Evolutionary conservation across 1,140 invertebrate genomes (phyloP), one percentile per base, ranked within the genome.

Genomic region (Drosophila orosa): DNA sequence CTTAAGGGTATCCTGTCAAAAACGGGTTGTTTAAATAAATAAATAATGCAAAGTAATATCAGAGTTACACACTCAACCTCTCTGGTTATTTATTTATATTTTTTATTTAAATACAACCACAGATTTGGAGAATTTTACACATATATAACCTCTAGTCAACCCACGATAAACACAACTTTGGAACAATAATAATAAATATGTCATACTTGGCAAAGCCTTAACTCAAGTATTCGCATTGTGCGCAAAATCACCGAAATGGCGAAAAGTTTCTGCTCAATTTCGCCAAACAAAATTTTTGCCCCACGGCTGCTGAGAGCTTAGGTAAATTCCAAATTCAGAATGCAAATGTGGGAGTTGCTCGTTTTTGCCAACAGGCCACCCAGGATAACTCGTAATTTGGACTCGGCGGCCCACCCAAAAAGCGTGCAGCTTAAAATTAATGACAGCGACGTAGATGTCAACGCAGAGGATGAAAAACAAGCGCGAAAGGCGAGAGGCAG

Each of bases 391-490:
- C 66, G 66, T 69, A 69, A 69, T 71, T 69, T 71, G 39, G 17
- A 69, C 48, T 45, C 35, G 50, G 61, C 61, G 25, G 60, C n/a
- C 60, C 33, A 42, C 56, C 60, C 39, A 67, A 71, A 57, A 66
- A 73, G 82, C 62, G 67, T 72, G 66, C 83, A 79, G 83, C 79
- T 86, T 86, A 83, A 86, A 87, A 86, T 86, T 87, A 86, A 86
- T 82, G 83, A 87, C 83, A 76, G 65, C 74, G 45, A 75, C 77
- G 83, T 87, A 87, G 78, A 86, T 87, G 83, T 86, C 82, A 86
- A 80, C 83, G 74, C 65, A 27, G 45, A 50, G 71, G 56, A 76
- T 86, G 78, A 86, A 86, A 86, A 87, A 86, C 83, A 78, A 81
- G 63, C 65, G 37, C 71, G 67, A 75, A 68, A 45, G 54, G 62